Conservation (phyloP, 2,888 invertebrate species). For the Hartigia nigra region DNA sequence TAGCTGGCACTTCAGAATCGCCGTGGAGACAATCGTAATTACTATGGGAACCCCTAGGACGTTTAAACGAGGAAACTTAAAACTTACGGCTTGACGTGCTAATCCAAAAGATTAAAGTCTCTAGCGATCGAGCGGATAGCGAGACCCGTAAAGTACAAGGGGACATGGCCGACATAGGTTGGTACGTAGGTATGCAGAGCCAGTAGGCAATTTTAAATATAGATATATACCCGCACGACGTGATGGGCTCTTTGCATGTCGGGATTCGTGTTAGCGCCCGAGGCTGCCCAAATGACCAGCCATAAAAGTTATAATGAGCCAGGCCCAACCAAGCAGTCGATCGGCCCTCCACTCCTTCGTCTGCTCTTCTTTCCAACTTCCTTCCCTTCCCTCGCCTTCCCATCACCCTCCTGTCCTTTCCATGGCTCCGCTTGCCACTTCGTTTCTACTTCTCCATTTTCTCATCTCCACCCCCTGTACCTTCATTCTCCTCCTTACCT, state of each 20-base stretch:
- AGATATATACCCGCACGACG: constrained; percentile 7
- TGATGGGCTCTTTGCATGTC: constrained; percentile 41
- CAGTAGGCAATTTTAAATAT: constrained; percentile 8
- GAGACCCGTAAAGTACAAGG: background rate
- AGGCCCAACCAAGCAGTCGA: constrained; percentile 37
- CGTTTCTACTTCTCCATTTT: constrained; percentile 8
- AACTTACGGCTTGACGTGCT: background rate
- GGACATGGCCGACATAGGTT: background rate
- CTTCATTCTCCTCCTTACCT: constrained; percentile 6
- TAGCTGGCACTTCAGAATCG: background rate
- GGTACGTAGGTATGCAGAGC: background rate
- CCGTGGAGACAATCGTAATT: background rate
- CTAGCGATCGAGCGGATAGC: background rate
- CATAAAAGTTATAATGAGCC: constrained; percentile 56
- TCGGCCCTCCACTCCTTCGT: constrained; percentile 29
- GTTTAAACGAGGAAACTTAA: background rate
- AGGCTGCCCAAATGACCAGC: constrained; percentile 49
- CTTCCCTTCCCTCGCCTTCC: constrained; percentile 28
- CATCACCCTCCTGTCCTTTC: constrained; percentile 15
- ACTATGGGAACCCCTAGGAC: background rate
- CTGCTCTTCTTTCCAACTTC: constrained; percentile 30
- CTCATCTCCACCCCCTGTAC: background rate
- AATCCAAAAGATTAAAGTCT: background rate
- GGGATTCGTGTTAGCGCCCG: constrained; percentile 44
- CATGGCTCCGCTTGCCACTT: constrained; percentile 9